Evolutionary conservation across 1,140 invertebrate species (phyloP), one percentile per base, ranked within the genome.

Genomic region (Idris sp.): DNA sequence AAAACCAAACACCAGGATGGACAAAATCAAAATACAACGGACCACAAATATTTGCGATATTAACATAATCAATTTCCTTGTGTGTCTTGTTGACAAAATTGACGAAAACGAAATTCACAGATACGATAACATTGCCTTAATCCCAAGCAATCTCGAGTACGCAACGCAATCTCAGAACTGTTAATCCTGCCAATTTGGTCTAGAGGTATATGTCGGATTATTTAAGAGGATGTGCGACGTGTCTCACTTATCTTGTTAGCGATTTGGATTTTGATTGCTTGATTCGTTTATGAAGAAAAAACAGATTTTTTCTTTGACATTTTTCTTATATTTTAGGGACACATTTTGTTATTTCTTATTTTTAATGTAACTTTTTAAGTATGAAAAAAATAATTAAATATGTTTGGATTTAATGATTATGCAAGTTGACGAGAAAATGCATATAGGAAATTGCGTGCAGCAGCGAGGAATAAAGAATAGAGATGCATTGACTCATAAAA

Each of bases 141-240:
- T 78, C 76, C 78, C 43, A 25, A 36, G 68, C 75, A 76, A 77
- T 79, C 73, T 77, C 65, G 56, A 69, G 56, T 72, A 72, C 74
- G 62, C 36, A 49, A 48, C 48, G 54, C 67, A 76, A 71, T 73
- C 67, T 77, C 67, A 61, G 49, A 76, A 72, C 62, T 61, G 64
- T 68, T 74, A 78, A 79, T 79, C 76, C 78, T 65, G 71, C 67
- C 76, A 78, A 80, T 80, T 80, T 76, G 62, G 71, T 71, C 58
- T 73, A 48, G 48, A 56, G 43, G 76, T 76, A 68, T 67, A 48
- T 53, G 44, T 28, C 16, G 71, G 78, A 79, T 79, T 74, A 76
- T 62, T 53, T 44, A 6, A 30, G n/a, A 74, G 69, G 36, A 74
- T 35, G n/a, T 22, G 43, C 59, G 68, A 74, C 73, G 64, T 56